Conservation (phyloP, 2,113 vertebrate genomes). For the Bolborhynchus lineola region DNA sequence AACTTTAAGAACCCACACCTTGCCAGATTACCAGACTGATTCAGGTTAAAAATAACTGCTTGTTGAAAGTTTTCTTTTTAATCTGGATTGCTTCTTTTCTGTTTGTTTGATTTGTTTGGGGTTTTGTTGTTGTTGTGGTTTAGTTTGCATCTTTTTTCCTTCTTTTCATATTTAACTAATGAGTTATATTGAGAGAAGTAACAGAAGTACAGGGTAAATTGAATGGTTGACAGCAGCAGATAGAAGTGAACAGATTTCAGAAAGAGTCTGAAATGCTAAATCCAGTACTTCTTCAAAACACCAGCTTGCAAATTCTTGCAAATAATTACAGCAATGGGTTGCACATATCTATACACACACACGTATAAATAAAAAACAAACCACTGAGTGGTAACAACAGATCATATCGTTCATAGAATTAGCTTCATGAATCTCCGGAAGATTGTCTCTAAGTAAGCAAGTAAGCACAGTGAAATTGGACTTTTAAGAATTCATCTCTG, state of each 20-base stretch:
- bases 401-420: background rate
- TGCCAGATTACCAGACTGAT: background rate
- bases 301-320: background rate
- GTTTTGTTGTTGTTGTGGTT: background rate
- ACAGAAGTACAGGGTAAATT: background rate
- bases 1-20: background rate
- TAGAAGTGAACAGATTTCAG: background rate
- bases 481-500: background rate
- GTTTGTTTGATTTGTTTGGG: background rate
- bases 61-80: background rate
- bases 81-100: background rate
- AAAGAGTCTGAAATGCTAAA: background rate
- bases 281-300: background rate
- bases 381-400: background rate
- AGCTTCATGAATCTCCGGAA: background rate
- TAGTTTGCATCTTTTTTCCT: background rate
- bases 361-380: background rate
- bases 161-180: background rate
- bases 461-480: background rate
- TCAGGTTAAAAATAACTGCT: background rate
- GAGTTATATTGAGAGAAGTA: background rate
- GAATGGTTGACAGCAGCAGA: background rate
- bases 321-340: background rate
- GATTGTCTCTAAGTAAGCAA: background rate
- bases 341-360: background rate